These are phyloP conservation scores for Colletes gigas DNA, from an alignment of 1,140 invertebrate genomes.

Conservation along the genomic window DNA sequence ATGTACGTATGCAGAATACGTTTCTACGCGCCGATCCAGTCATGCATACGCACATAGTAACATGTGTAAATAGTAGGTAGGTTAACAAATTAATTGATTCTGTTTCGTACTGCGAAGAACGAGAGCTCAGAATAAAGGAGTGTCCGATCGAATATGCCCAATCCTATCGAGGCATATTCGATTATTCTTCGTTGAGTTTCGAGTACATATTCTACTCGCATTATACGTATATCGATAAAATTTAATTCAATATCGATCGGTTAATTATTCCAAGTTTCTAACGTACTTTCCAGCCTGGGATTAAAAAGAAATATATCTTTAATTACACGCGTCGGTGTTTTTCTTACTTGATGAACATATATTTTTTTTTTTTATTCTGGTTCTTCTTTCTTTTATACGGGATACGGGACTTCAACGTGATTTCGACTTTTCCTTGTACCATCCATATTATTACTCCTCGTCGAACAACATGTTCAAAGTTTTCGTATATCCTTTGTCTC, in stretches of 20 bases:
- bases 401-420: neutral
- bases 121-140: constrained; percentile 50
- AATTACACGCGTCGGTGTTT: neutral
- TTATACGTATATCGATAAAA: neutral
- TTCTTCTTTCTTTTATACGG: neutral
- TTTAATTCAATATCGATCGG: neutral
- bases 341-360: neutral
- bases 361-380: neutral
- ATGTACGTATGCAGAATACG: constrained; percentile 70
- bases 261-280: constrained; percentile 1
- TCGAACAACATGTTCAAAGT: constrained; percentile 31
- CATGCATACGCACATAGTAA: constrained; percentile 78
- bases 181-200: neutral
- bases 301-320: constrained; percentile 27
- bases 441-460: constrained; percentile 23
- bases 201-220: neutral
- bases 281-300: constrained; percentile 63
- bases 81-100: constrained; percentile 81
- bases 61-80: constrained; percentile 80
- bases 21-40: constrained; percentile 65
- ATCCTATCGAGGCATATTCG: neutral
- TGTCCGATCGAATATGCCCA: neutral
- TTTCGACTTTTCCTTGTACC: constrained; percentile 7
- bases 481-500: constrained; percentile 48
- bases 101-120: constrained; percentile 78